Conservation (phyloP, 2,797 vertebrate species). For the Argentina silus region DNA sequence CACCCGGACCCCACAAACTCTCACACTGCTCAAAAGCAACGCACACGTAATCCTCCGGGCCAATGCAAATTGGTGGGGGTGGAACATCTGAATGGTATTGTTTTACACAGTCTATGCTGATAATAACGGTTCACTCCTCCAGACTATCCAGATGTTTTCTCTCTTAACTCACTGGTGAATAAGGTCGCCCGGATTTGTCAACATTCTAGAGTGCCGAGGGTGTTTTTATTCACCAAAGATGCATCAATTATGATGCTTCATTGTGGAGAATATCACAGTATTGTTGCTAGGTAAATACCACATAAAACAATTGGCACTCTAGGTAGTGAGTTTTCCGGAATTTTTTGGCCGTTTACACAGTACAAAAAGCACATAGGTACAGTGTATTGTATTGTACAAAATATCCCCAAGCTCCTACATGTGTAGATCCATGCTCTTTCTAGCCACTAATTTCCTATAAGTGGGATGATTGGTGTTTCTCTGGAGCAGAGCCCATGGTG, state of each 20-base stretch:
- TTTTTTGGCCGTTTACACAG: no score
- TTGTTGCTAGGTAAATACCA: no score
- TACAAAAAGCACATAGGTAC: no score
- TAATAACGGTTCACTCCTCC: conserved; percentile 25
- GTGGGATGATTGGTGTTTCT: conserved; percentile 26
- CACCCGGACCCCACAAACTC: conserved; percentile 36
- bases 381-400: not conserved
- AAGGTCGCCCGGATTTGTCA: no score
- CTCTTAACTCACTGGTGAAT: conserved; percentile 13
- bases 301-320: no score
- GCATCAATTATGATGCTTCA: no score
- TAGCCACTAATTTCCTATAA: conserved; percentile 43
- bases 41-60: conserved; percentile 1
- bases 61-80: conserved; percentile 26
- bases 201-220: no score
- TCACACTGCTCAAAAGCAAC: conserved; percentile 27
- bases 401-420: not conserved
- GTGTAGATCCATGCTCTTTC: conserved; percentile 29
- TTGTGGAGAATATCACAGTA: no score
- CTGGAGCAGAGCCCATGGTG: conserved; percentile 47
- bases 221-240: no score
- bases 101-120: conserved; percentile 3
- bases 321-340: no score
- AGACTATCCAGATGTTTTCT: not conserved
- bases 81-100: conserved; percentile 14